Conservation (phyloP, 2,888 invertebrate genomes). For the Nomada flava region DNA sequence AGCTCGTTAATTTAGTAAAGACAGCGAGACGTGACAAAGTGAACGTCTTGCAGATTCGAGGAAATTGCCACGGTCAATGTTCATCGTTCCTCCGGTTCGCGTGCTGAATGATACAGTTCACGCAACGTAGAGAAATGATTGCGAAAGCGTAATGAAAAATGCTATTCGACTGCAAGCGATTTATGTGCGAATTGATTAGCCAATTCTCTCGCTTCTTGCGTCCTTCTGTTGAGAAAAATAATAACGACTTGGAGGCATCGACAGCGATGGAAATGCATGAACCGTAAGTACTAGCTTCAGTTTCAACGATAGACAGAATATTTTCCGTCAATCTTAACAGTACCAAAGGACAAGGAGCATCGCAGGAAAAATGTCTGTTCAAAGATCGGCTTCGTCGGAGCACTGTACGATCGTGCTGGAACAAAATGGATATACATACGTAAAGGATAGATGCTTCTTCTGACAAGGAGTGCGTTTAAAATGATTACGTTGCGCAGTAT, state of each 20-base stretch:
- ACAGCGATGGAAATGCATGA: too few species aligned
- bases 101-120: slow-evolving; percentile 37
- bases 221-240: not conserved
- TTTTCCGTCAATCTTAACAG: too few species aligned
- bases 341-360: too few species aligned
- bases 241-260: too few species aligned
- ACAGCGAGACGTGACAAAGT: slow-evolving; percentile 29
- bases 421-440: not conserved
- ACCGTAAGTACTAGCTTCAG: too few species aligned
- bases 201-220: not conserved
- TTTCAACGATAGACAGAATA: too few species aligned
- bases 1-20: slow-evolving; percentile 29
- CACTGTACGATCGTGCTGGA: not conserved
- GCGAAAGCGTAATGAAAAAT: slow-evolving; percentile 20
- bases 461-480: not conserved
- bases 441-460: slow-evolving; percentile 19
- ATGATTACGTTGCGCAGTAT: slow-evolving; percentile 35
- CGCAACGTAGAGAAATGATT: slow-evolving; percentile 35
- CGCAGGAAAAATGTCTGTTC: too few species aligned
- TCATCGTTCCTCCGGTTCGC: slow-evolving; percentile 58
- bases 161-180: not conserved
- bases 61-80: slow-evolving; percentile 75
- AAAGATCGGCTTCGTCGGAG: too few species aligned
- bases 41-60: slow-evolving; percentile 45
- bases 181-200: slow-evolving; percentile 15